Conservation (phyloP, 2,113 vertebrate genomes). For the Hydrolagus affinis region DNA sequence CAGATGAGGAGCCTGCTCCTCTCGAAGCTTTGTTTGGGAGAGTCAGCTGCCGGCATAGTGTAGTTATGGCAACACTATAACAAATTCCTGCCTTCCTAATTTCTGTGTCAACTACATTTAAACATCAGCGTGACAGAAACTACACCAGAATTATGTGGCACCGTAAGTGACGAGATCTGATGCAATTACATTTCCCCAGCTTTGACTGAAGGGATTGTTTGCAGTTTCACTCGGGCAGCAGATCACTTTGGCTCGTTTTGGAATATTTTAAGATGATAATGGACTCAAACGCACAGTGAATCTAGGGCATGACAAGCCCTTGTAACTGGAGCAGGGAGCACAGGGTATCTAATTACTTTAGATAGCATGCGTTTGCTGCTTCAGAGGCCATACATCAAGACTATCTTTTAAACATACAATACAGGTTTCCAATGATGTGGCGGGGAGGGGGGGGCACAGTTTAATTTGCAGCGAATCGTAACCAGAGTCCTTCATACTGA, state of each 20-base stretch:
- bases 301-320: constrained; percentile 62
- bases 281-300: constrained; percentile 66
- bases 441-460: too few relatives aligned
- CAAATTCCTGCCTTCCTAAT: constrained; percentile 24
- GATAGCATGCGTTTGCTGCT: too few relatives aligned
- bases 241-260: constrained; percentile 78
- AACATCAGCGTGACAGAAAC: constrained; percentile 26
- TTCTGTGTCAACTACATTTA: constrained; percentile 28
- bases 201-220: constrained; percentile 66
- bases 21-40: constrained; percentile 59
- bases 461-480: too few relatives aligned
- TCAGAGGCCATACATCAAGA: not conserved
- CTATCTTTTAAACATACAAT: not conserved
- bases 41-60: constrained; percentile 69
- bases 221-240: constrained; percentile 66
- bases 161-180: constrained; percentile 51
- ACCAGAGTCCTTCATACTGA: too few relatives aligned
- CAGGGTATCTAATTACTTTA: constrained; percentile 44
- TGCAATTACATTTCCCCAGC: constrained; percentile 54
- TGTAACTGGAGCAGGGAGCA: constrained; percentile 62
- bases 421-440: too few relatives aligned
- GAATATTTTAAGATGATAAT: constrained; percentile 76
- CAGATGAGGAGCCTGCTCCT: constrained; percentile 73
- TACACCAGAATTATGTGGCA: constrained; percentile 50
- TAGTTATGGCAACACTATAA: constrained; percentile 78